Evolutionary conservation across 2,113 vertebrate species (phyloP), one percentile per base, ranked within the genome.

Genomic region (Opisthocomus hoazin): DNA sequence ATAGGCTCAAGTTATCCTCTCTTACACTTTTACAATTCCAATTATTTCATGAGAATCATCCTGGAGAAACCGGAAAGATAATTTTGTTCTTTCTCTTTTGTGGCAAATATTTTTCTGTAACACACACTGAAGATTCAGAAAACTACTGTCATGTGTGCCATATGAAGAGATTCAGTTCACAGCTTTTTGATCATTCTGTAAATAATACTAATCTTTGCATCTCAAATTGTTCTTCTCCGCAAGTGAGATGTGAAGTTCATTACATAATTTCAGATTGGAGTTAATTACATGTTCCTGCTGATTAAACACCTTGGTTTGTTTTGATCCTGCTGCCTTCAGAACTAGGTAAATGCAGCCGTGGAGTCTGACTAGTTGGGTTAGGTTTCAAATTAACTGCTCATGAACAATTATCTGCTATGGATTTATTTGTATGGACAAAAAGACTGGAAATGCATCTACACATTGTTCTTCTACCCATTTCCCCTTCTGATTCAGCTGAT

Each of bases 61-160:
- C 19, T 48, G 27, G 21, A 70, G 69, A 85, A 74, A 50, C 4
- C 30, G 17, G 20, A 53, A 69, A 30, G 56, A n/a, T 11, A 60
- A 75, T 53, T 48, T 70, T 1, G 1, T 60, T 73, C 60, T 84
- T 60, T 5, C 26, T 77, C 5, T 50, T 83, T 66, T 46, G 15
- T 16, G 17, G 18, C 15, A 70, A 30, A 39, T 10, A 16, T 50
- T 56, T 34, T 48, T 50, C 17, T 63, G 34, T 63, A 79, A 69
- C 36, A 58, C 15, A 22, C 0, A 1, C 15, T 61, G 54, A 76
- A 53, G 39, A 29, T 43, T 76, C 39, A 48, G 34, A 58, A 39
- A 79, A 7, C 37, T 71, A 2, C 41, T 56, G 16, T 61, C 18
- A 45, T 0, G 1, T 4, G 18, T 60, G 18, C 17, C 15, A 5